These are phyloP conservation scores for Pedetes capensis DNA, from an alignment of 2,113 vertebrate species.

Conservation along the genomic window DNA sequence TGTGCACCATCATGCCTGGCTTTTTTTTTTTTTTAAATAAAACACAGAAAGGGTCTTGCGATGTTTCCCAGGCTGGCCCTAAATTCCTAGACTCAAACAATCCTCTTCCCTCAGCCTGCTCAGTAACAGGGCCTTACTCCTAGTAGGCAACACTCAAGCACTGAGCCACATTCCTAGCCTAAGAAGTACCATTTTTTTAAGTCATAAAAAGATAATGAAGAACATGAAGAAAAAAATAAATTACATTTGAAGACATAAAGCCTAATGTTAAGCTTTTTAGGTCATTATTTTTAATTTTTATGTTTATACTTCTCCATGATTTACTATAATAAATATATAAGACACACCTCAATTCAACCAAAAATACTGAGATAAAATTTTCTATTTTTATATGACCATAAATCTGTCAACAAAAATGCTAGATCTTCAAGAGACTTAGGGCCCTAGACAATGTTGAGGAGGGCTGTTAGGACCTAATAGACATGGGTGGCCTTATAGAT, in stretches of 20 bases:
- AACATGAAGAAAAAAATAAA: slow-evolving; percentile 40
- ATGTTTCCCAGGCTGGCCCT: not conserved
- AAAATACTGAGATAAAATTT: not conserved
- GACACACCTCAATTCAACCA: not conserved
- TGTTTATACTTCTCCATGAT: not conserved
- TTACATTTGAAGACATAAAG: slow-evolving; percentile 40
- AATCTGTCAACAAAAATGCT: slow-evolving; percentile 64
- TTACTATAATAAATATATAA: slow-evolving; percentile 33
- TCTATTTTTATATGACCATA: slow-evolving; percentile 55
- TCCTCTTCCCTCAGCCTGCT: too few relatives aligned
- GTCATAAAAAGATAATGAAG: slow-evolving; percentile 74
- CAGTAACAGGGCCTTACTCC: too few relatives aligned
- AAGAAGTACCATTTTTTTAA: slow-evolving; percentile 53
- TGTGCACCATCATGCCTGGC: too few relatives aligned
- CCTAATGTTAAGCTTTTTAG: slow-evolving; percentile 39
- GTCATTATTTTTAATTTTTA: slow-evolving; percentile 7
- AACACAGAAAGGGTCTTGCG: not conserved
- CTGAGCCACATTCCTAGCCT: not conserved
- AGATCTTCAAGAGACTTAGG: slow-evolving; percentile 71
- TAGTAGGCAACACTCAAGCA: too few relatives aligned
- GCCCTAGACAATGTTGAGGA: slow-evolving; percentile 58
- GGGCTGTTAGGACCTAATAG: slow-evolving; percentile 75
- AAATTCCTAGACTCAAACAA: not conserved
- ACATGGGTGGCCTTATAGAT: slow-evolving; percentile 80
- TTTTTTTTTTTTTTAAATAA: not conserved